Evolutionary conservation across 2,113 vertebrate genomes (phyloP), one percentile per base, ranked within the genome.

Genomic region (Motacilla tschutschensis): DNA sequence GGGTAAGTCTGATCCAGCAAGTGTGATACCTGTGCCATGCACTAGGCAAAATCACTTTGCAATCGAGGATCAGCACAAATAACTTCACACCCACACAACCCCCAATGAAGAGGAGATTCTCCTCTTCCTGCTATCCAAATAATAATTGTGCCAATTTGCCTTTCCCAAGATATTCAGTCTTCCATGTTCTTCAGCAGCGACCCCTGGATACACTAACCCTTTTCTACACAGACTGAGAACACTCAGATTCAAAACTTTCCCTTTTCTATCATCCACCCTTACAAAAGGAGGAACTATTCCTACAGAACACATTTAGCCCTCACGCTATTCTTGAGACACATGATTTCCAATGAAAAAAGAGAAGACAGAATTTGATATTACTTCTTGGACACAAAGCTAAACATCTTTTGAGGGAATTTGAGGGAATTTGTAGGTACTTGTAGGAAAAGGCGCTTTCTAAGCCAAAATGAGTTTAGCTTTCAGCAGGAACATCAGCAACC

Each of bases 31-130:
- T 25, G 9, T 54, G 29, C 8, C 1, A 1, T 12, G 7, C 60
- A 21, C 21, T 10, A 82, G 43, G 19, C 3, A 18, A 69, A 77
- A 29, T 41, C 55, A 50, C n/a, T 4, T 7, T n/a, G 7, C 47
- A 53, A 11, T 41, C 5, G 35, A 46, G 17, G 10, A 58, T n/a
- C 24, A 65, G 25, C 29, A 36, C 17, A 64, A 38, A 53, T 22
- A 55, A 1, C 16, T 58, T 79, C n/a, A 58, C 8, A 31, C 3
- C 4, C 17, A 44, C 38, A 2, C 9, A 38, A 17, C 15, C 6
- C 9, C 11, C 31, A 62, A 0, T 6, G 24, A 63, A 43, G 12
- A 66, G 2, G 1, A 0, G 5, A 40, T 54, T 43, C 28, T 54
- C 55, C 44, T 67, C 24, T 58, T 88, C 12, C 28, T 8, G 4